Evolutionary conservation across 92 coral and sea anemone genomes (phyloP), one percentile per base, ranked within the genome.

Genomic region (Actinernus sp.): DNA sequence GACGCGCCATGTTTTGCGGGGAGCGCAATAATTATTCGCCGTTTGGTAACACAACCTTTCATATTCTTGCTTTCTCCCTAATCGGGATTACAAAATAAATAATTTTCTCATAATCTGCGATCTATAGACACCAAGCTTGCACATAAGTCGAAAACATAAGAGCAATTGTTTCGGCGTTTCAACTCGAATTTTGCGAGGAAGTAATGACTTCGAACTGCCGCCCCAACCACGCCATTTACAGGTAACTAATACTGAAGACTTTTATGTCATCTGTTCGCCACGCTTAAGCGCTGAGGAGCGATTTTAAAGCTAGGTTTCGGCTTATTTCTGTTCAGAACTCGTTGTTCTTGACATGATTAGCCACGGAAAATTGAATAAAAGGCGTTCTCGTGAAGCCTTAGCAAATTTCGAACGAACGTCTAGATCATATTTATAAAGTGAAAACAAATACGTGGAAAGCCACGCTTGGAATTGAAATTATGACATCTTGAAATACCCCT

Each of bases 21-120:
- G 9, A 26, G 18, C 31, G 57, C 28, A 29, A 30, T 18, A 34
- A 33, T 23, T 52, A 55, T 28, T 20, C 13, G 37, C 56, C 76
- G 76, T 54, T 36, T 22, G 65, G 52, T 37, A 43, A 53, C 33
- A 54, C 11, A 1, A 24, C 46, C 17, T 24, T 5, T 49, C 41
- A 24, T 20, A 31, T 43, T 54, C 10, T 12, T 39, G 43, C 54
- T 25, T 26, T 26, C 12, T 26, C 12, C 1, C 21, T 16, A 0
- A 40, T 9, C 28, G 19, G 0, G 36, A 47, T 62, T 16, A 13
- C 6, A 26, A 8, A 61, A 46, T 47, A n/a, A 51, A 61, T 70
- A 83, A 83, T 83, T 83, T 83, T 83, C 79, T 74, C 60, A 79
- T 61, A 23, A 41, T 76, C 44, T 22, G n/a, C 1, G 55, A 55